Percentiles rank a stretch among this genome's conserved stretches.
phyloP scores from a whole-genome alignment of 2,113 vertebrate species.

The Hystrix brachyura region DNA sequence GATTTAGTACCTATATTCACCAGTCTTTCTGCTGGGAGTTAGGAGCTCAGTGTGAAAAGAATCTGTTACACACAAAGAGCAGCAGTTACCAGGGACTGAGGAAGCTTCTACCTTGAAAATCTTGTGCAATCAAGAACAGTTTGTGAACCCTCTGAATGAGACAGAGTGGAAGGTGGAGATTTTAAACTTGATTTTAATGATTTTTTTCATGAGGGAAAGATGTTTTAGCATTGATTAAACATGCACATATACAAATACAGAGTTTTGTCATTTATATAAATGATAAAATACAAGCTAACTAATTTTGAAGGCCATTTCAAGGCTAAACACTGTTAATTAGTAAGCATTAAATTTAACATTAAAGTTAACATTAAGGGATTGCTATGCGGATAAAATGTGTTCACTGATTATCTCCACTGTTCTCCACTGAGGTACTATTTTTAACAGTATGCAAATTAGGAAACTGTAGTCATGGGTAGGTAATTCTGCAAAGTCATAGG shows the following conservation, averaged over 20 bases:
- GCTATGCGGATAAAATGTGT: neutral
- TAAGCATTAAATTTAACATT: neutral
- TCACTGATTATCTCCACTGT: neutral
- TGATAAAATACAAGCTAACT: neutral
- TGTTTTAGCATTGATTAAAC: neutral
- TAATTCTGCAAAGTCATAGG: neutral
- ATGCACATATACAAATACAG: neutral
- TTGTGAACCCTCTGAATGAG: neutral
- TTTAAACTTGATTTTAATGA: neutral
- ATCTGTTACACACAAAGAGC: neutral
- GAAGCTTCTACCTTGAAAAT: neutral
- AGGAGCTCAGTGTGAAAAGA: neutral
- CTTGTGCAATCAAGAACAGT: neutral
- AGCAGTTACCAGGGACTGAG: neutral
- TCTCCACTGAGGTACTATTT: neutral
- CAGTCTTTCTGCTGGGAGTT: neutral
- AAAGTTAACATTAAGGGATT: neutral
- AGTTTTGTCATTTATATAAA: neutral
- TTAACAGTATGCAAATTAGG: neutral
- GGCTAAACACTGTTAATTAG: neutral
- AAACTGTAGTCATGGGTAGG: neutral
- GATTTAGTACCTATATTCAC: neutral
- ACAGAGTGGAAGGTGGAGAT: neutral
- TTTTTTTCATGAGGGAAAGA: neutral
- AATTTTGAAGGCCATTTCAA: neutral